phyloP scores from a whole-genome alignment of 1,140 invertebrate species.

The Cotesia typhae region DNA sequence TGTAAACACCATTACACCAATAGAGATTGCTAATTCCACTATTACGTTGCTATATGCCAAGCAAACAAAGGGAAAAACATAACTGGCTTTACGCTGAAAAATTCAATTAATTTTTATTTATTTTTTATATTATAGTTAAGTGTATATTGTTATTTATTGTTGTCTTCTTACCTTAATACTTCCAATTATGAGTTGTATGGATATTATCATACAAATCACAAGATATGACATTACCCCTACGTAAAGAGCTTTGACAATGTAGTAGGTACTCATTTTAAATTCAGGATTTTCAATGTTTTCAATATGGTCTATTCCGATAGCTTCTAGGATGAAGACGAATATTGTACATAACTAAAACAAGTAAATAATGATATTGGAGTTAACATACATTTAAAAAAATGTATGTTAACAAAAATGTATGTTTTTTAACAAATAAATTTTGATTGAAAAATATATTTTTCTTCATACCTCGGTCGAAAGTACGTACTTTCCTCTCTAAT shows the following conservation, averaged over 20 bases:
- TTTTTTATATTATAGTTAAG: background rate
- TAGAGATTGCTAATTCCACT: background rate
- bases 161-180: background rate
- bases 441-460: too few species aligned
- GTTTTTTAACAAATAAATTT: too few species aligned
- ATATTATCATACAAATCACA: background rate
- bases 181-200: slow-evolving; percentile 8
- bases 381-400: too few species aligned
- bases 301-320: background rate
- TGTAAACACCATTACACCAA: slow-evolving; percentile 7
- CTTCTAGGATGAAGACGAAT: background rate
- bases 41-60: background rate
- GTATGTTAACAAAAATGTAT: too few species aligned
- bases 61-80: slow-evolving; percentile 18
- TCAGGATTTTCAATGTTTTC: background rate
- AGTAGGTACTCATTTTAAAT: slow-evolving; percentile 1
- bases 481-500: too few species aligned
- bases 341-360: background rate
- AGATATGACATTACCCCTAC: background rate
- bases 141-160: too few species aligned
- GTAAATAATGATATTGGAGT: too few species aligned
- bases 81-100: slow-evolving; percentile 1
- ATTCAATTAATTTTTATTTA: background rate
- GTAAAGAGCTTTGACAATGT: background rate
- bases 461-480: too few species aligned